Conservation (phyloP, 2,797 vertebrate species). For the Megaceryle alcyon region DNA sequence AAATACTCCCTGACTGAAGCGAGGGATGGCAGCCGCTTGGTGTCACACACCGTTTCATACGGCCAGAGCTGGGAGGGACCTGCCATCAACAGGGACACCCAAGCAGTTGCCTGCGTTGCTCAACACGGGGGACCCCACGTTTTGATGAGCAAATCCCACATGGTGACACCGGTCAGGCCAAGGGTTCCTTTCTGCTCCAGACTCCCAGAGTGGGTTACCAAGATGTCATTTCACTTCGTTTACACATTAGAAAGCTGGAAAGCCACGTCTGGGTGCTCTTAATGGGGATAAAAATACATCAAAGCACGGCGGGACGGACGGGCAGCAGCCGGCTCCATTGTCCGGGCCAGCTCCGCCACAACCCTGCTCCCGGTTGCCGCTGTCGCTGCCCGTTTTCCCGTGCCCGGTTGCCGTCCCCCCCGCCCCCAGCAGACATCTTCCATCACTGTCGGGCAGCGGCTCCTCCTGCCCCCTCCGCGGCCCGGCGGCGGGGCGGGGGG, state of each 20-base stretch:
- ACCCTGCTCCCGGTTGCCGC: background rate
- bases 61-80: background rate
- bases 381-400: background rate
- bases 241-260: background rate
- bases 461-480: background rate
- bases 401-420: background rate
- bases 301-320: background rate
- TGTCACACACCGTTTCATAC: accelerated
- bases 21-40: accelerated
- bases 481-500: background rate
- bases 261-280: background rate
- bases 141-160: accelerated
- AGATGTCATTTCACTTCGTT: background rate
- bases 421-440: background rate
- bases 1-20: accelerated
- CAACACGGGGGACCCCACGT: too few relatives aligned
- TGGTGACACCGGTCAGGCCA: background rate
- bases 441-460: background rate
- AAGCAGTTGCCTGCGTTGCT: background rate
- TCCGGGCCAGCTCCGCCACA: background rate
- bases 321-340: background rate
- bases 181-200: background rate
- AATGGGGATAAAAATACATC: background rate
- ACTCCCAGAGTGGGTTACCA: background rate
- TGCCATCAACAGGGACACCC: accelerated